A percentile compares a stretch with the other conserved stretches of the same genome.
Evolutionary conservation across 2,113 vertebrate genomes (phyloP).

Genomic region (Pogona vitticeps): DNA sequence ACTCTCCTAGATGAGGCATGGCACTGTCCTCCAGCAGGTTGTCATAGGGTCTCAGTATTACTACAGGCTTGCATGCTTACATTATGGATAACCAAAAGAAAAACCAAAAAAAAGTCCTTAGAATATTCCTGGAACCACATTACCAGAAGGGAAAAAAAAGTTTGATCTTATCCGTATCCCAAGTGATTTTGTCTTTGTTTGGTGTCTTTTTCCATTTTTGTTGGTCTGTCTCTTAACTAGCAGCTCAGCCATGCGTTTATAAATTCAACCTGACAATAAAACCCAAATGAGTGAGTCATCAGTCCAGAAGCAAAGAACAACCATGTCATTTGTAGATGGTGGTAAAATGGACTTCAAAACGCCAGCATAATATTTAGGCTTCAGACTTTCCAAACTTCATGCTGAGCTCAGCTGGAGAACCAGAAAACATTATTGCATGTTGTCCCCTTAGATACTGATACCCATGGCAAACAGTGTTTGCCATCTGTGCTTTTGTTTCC

Average conservation of each 20-base stretch:
- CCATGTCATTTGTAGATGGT: neutral
- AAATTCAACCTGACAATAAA: conserved; percentile 7
- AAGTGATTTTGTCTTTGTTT: neutral
- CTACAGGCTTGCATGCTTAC: neutral
- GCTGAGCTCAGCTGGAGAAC: conserved; percentile 12
- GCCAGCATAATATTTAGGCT: neutral
- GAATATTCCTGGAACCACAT: neutral
- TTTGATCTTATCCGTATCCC: neutral
- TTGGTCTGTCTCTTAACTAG: neutral
- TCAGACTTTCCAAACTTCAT: neutral
- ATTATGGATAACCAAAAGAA: neutral
- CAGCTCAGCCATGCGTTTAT: neutral
- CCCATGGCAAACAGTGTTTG: neutral
- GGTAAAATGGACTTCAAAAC: neutral
- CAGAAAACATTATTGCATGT: conserved; percentile 2
- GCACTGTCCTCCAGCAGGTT: neutral
- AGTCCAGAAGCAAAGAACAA: neutral
- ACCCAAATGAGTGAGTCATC: conserved; percentile 2
- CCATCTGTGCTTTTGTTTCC: neutral
- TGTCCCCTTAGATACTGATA: neutral
- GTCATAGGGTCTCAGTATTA: neutral
- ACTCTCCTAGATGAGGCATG: no score
- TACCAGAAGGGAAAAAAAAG: neutral
- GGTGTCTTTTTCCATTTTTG: neutral
- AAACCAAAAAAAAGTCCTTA: neutral